These are phyloP conservation scores for Lutraria lutraria DNA, from an alignment of 2,888 invertebrate species.

Conservation along the genomic window DNA sequence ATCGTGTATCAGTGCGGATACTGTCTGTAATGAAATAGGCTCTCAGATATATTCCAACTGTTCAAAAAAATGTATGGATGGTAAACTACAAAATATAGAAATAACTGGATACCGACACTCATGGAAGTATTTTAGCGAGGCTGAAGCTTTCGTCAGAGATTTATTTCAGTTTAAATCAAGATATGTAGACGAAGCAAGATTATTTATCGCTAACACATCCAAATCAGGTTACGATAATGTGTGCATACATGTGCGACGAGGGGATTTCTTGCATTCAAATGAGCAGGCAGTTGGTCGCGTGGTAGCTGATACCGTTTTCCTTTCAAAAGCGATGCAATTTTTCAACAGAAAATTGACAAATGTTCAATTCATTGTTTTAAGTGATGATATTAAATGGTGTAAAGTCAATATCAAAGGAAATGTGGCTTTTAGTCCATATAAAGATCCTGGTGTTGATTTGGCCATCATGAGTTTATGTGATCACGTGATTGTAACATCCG, in stretches of 20 bases:
- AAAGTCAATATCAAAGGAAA: too few species aligned
- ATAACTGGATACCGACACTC: slow-evolving; percentile 23
- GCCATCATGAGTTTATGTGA: too few species aligned
- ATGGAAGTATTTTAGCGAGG: slow-evolving; percentile 14
- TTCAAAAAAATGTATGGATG: neutral
- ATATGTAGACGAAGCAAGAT: neutral
- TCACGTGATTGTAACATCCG: too few species aligned
- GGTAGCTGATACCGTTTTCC: neutral
- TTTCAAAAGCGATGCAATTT: neutral
- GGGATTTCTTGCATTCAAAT: neutral
- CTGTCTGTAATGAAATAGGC: neutral
- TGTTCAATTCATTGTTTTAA: slow-evolving; percentile 20
- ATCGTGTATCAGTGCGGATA: neutral
- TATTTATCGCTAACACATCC: neutral
- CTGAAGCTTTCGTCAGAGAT: neutral
- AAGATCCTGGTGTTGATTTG: too few species aligned
- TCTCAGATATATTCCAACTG: too few species aligned
- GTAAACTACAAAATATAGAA: neutral
- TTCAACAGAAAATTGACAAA: neutral
- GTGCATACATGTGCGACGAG: neutral
- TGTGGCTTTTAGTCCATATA: too few species aligned
- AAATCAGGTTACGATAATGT: neutral
- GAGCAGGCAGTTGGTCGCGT: too few species aligned
- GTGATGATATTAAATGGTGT: too few species aligned
- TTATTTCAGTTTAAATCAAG: neutral